Evolutionary conservation across 64 coral and sea anemone genomes (phyloP).

Genomic region (Hydrozoanthus tunicans): DNA sequence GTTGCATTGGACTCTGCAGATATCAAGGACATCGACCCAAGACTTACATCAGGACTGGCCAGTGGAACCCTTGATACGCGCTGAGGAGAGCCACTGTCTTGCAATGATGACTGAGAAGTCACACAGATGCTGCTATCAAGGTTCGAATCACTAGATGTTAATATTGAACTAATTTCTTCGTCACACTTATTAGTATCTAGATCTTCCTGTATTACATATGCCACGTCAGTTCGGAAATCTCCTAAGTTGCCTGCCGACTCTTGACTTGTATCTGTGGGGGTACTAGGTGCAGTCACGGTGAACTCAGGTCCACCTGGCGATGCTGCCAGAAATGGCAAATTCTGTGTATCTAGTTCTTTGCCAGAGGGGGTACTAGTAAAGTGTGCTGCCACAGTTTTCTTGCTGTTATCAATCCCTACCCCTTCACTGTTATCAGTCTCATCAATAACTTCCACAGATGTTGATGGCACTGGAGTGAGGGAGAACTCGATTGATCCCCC

Average conservation of each 20-base stretch:
- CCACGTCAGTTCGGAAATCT: slow-evolving; percentile 4
- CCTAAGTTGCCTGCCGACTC: slow-evolving; percentile 24
- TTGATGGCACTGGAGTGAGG: slow-evolving; percentile 17
- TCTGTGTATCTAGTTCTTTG: neutral
- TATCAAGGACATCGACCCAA: slow-evolving; percentile 30
- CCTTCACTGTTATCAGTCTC: slow-evolving; percentile 14
- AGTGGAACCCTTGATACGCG: slow-evolving; percentile 13
- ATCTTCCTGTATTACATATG: neutral
- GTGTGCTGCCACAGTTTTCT: neutral
- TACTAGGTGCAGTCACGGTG: slow-evolving; percentile 44
- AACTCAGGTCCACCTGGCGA: slow-evolving; percentile 24
- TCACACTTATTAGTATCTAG: slow-evolving; percentile 10
- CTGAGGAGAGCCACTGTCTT: slow-evolving; percentile 36
- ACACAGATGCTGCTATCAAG: slow-evolving; percentile 44
- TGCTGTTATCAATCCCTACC: neutral
- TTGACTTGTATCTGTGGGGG: slow-evolving; percentile 48
- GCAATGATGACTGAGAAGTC: slow-evolving; percentile 27
- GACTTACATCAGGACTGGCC: slow-evolving; percentile 47
- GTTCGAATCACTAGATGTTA: slow-evolving; percentile 57
- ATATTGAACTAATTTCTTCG: slow-evolving; percentile 54
- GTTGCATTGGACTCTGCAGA: slow-evolving; percentile 39
- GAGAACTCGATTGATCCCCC: slow-evolving; percentile 46
- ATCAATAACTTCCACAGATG: slow-evolving; percentile 21
- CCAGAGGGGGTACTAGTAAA: slow-evolving; percentile 1
- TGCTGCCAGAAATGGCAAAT: neutral